Evolutionary conservation across 2,888 invertebrate genomes (phyloP), one percentile per base, ranked within the genome.

Genomic region (Herminia tarsipennalis): DNA sequence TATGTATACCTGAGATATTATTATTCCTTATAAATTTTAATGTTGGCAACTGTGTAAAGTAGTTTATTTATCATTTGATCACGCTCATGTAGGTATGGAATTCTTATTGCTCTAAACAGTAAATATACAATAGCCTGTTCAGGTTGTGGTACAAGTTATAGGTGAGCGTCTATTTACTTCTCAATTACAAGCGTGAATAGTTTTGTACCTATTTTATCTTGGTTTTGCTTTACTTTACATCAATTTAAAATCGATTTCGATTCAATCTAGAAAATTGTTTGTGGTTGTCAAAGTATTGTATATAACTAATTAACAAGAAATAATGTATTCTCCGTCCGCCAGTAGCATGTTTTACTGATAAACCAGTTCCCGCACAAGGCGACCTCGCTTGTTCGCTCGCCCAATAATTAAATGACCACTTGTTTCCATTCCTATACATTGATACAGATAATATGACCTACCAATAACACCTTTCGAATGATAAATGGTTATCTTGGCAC

Each of bases 331-430:
- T 73, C 78, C 76, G 61, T 56, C 76, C 63, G 68, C 79, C 83
- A 77, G 74, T 58, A 57, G 73, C 76, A 69, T 73, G 60, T 49
- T 62, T 59, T 47, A 73, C 72, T 81, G 81, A 81, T 82, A 89
- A 88, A 91, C 91, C 88, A 88, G 91, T 90, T 87, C 71, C 78
- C 72, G 73, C 70, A 81, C 83, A 86, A 76, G 86, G 68, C 82
- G 90, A 81, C 89, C 90, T 90, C 88, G 89, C 69, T 72, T 67
- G 72, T 71, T 71, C 48, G 71, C 69, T 79, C 83, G 80, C 79
- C 74, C 79, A 85, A 86, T 86, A 85, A 89, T 86, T 87, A 86
- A 86, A 80, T 87, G 85, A 76, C 81, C 79, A 86, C 86, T 89
- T 88, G 86, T 76, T 82, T 81, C 70, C 81, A 81, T 82, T 86